A percentile compares a stretch with the other conserved stretches of the same genome.
Conservation (phyloP, 1,140 invertebrate species). For the Drosophila ficusphila region DNA sequence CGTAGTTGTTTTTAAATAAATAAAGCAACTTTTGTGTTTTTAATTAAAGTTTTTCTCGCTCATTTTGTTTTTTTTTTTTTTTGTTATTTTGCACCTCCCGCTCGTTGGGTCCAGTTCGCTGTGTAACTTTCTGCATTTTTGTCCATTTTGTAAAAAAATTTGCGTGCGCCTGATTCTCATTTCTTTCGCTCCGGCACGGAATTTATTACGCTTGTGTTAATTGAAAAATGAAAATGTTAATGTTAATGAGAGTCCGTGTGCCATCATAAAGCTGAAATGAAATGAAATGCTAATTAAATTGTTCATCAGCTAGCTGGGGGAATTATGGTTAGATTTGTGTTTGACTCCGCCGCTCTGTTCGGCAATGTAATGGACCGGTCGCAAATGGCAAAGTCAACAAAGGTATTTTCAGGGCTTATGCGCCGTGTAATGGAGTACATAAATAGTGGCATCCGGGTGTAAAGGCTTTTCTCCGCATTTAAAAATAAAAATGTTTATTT, state of each 20-base stretch:
- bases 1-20: constrained; percentile 73
- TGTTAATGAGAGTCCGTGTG: constrained; percentile 67
- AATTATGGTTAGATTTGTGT: constrained; percentile 55
- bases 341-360: constrained; percentile 7
- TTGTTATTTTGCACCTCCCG: constrained; percentile 27
- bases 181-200: constrained; percentile 52
- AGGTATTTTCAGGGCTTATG: background rate
- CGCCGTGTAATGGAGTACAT: background rate
- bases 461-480: background rate
- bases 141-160: constrained; percentile 64
- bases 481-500: too few relatives aligned
- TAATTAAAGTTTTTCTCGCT: constrained; percentile 79
- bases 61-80: constrained; percentile 66
- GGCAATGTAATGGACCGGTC: constrained; percentile 22
- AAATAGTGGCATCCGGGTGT: background rate
- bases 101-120: constrained; percentile 4
- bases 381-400: constrained; percentile 11
- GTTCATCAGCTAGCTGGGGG: constrained; percentile 42
- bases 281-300: constrained; percentile 81
- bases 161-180: constrained; percentile 56
- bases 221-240: constrained; percentile 83
- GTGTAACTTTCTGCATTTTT: constrained; percentile 63
- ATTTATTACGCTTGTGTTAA: constrained; percentile 83
- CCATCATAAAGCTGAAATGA: constrained; percentile 73
- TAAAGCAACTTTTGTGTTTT: constrained; percentile 82